phyloP scores from a whole-genome alignment of 2,113 vertebrate genomes.

The Gambusia affinis region DNA sequence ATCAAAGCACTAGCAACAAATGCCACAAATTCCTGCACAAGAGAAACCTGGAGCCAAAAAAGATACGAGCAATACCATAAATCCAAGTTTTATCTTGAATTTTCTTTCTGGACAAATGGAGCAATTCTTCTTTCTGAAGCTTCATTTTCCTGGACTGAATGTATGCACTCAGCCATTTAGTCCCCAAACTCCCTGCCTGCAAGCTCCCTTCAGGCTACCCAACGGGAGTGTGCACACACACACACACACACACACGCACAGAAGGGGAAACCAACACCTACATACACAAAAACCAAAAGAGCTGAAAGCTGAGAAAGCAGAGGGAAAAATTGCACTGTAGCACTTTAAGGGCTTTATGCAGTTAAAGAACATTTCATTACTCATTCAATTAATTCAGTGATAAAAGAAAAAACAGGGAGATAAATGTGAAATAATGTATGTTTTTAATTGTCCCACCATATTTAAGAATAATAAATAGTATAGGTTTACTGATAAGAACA shows the following conservation, averaged over 20 bases:
- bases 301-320: slow-evolving; percentile 14
- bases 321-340: slow-evolving; percentile 13
- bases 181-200: slow-evolving; percentile 48
- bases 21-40: not conserved
- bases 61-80: slow-evolving; percentile 19
- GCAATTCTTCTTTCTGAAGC: slow-evolving; percentile 55
- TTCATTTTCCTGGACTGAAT: slow-evolving; percentile 45
- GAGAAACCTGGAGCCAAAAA: slow-evolving; percentile 17
- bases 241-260: not conserved
- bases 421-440: not conserved
- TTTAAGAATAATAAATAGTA: not conserved
- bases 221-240: slow-evolving; percentile 14
- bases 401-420: too few relatives aligned
- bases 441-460: not conserved
- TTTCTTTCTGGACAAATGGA: slow-evolving; percentile 51
- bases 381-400: not conserved
- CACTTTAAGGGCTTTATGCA: not conserved
- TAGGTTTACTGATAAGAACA: slow-evolving; percentile 19
- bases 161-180: slow-evolving; percentile 50
- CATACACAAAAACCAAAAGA: not conserved
- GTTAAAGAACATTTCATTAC: not conserved
- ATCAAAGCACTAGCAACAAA: slow-evolving; percentile 21
- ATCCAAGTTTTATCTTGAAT: slow-evolving; percentile 32
- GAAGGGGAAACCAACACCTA: not conserved
- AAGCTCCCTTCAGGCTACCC: slow-evolving; percentile 54